Evolutionary conservation across 2,888 invertebrate species (phyloP), one percentile per base, ranked within the genome.

Genomic region (Phorcus lineatus): DNA sequence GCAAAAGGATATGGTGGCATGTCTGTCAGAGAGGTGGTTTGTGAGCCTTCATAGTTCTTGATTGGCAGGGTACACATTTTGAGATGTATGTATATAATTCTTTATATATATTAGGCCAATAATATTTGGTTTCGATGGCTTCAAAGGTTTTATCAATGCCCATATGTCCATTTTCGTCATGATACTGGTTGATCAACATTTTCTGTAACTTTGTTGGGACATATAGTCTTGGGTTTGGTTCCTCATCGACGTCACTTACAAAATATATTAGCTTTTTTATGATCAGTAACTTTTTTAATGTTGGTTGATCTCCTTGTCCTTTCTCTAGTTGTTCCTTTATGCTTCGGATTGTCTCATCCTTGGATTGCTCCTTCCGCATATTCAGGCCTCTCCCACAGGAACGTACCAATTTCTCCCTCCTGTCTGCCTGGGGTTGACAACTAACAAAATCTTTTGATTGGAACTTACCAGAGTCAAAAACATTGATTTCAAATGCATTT

Each of bases 1-100:
- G 77, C 77, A 24, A 80, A 52, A 9, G 67, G 53, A 28, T 77
- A 80, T 19, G 80, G 67, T 1, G 76, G 77, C 4, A 77, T 47
- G 11, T 76, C 80, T 16, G 80, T 55, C 7, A 7, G 7, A 36
- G 36, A 36, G 36, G 36, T 36, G 36, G 36, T 36, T 4, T 36
- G 2, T 36, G 36, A 36, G 36, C 19, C n/a, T 80, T 55, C 47
- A 62, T 31, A 9, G 80, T 47, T 19, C 80, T 47, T 2, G 76
- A 2, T 54, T 80, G 80, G 47, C 80, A 80, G 7, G 40, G 9
- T 2, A 70, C 36, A 36, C 80, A 80, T 66, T 40, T 53, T 13
- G 17, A 17, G 19, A 80, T 62, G 16, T 70, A 77, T 11, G 40
- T 54, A 67, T 66, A 67, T 11, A 80, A 16, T 17, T 77, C 11